A percentile compares a stretch with the other conserved stretches of the same genome.
Conservation (phyloP, 2,888 invertebrate genomes). For the Theretra japonica region DNA sequence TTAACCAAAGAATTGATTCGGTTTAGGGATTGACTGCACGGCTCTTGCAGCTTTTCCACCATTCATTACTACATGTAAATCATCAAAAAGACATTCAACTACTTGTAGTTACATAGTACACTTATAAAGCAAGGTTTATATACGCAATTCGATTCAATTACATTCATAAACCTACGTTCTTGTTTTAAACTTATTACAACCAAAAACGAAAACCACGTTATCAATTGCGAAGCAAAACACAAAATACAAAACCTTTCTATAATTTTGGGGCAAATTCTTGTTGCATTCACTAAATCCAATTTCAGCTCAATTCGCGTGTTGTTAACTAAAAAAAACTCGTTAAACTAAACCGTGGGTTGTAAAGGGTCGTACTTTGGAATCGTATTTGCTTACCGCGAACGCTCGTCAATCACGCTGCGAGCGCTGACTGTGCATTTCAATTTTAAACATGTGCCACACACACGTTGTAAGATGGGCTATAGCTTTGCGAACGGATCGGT, state of each 20-base stretch:
- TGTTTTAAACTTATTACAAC: neutral
- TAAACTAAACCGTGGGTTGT: slow-evolving; percentile 52
- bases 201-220: neutral
- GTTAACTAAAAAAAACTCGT: slow-evolving; percentile 29
- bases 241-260: neutral
- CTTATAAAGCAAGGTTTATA: too few relatives aligned
- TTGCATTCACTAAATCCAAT: slow-evolving; percentile 18
- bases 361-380: slow-evolving; percentile 54
- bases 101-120: too few relatives aligned
- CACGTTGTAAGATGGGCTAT: slow-evolving; percentile 11
- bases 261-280: neutral
- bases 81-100: too few relatives aligned
- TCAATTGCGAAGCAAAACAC: slow-evolving; percentile 6
- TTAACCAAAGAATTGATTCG: too few relatives aligned
- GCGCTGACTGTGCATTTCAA: slow-evolving; percentile 82
- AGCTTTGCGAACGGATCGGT: neutral
- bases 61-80: too few relatives aligned
- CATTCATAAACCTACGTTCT: too few relatives aligned
- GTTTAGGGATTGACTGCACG: too few relatives aligned
- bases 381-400: slow-evolving; percentile 79
- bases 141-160: too few relatives aligned
- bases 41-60: too few relatives aligned
- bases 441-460: slow-evolving; percentile 59
- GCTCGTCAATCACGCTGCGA: slow-evolving; percentile 80
- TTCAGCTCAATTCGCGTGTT: slow-evolving; percentile 15